Evolutionary conservation across 2,113 vertebrate genomes (phyloP).

Genomic region (Datnioides undecimradiatus): DNA sequence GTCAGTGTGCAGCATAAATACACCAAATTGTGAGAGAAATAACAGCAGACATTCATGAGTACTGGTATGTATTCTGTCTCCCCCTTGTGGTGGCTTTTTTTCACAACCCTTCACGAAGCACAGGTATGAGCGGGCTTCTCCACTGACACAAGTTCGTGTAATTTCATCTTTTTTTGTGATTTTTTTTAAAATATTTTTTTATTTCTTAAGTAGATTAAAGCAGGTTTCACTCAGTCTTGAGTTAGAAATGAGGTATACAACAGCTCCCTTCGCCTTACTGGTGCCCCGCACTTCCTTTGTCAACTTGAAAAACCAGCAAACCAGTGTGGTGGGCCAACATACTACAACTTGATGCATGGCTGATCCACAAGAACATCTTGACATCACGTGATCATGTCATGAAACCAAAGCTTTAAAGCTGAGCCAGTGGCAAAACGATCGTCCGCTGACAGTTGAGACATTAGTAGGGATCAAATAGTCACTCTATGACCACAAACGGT

Average conservation of each 20-base stretch:
- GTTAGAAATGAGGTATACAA: constrained; percentile 99
- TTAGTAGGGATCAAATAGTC: neutral
- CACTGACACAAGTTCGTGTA: constrained; percentile 76
- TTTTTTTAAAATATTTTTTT: constrained; percentile 50
- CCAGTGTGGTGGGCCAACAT: constrained; percentile 58
- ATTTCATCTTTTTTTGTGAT: constrained; percentile 43
- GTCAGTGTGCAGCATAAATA: constrained; percentile 27
- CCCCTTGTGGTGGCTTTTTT: constrained; percentile 80
- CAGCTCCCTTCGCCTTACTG: constrained; percentile 86
- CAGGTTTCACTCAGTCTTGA: constrained; percentile 90
- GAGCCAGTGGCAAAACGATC: constrained; percentile 29
- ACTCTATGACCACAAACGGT: constrained; percentile 19
- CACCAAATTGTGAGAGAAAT: constrained; percentile 18
- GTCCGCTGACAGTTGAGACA: neutral
- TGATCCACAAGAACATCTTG: constrained; percentile 31
- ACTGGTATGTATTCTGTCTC: constrained; percentile 72
- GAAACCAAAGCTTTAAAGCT: constrained; percentile 48
- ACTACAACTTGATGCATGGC: constrained; percentile 14
- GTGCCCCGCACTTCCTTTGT: constrained; percentile 53
- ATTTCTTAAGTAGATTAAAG: constrained; percentile 90
- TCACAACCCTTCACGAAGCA: constrained; percentile 83
- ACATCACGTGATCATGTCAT: constrained; percentile 19
- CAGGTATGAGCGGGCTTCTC: constrained; percentile 89
- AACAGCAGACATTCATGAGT: constrained; percentile 72
- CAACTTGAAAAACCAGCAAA: constrained; percentile 47